Base-by-base conservation (phyloP, 2,797 vertebrate genomes). In the Cryptoblepharus egeriae region DNA sequence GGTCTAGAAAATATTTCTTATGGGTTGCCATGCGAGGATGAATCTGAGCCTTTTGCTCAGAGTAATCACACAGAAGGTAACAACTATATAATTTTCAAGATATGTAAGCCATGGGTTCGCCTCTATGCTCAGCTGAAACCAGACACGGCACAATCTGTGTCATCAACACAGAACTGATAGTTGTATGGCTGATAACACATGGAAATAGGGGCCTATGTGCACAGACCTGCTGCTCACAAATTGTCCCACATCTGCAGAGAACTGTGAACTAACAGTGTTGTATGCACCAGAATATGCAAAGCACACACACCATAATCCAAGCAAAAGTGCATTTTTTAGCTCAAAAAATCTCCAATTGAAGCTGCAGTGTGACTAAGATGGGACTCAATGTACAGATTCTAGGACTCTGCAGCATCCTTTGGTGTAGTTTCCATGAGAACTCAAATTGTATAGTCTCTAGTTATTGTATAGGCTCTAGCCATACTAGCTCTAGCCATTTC, bases 1-100 rank as follows among this genome's bases (percentile, higher is more conserved):
- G 26, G 32, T 32, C 30, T 35, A 32, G 32, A 65, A 35, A 65
- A 35, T 35, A 65, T 35, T 87, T 82, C 87, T 89, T 85, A 88
- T 70, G 90, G 84, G 61, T 2, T 49, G 80, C 83, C 87, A 61
- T n/a, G 73, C 37, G 42, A 4, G 8, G 22, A 24, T 58, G 57
- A 5, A 22, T 22, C 18, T 58, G 2, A 58, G 22, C 7, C 57
- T 22, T 68, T 26, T 28, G 10, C 20, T 28, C 42, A 20, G 64
- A 28, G 77, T 32, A 55, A 10, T 24, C 18, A 68, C 24, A 35
- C 32, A 55, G 68, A 78, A n/a, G 3, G 26, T 57, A 35, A 37
- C 30, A 24, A 32, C 49, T 1, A 4, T 7, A 15, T 58, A 35
- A 60, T 49, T 64, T 77, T 10, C 22, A 45, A 77, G 55, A 78